Evolutionary conservation across 2,797 vertebrate species (phyloP), one percentile per base, ranked within the genome.

Genomic region (Hylomyscus alleni): DNA sequence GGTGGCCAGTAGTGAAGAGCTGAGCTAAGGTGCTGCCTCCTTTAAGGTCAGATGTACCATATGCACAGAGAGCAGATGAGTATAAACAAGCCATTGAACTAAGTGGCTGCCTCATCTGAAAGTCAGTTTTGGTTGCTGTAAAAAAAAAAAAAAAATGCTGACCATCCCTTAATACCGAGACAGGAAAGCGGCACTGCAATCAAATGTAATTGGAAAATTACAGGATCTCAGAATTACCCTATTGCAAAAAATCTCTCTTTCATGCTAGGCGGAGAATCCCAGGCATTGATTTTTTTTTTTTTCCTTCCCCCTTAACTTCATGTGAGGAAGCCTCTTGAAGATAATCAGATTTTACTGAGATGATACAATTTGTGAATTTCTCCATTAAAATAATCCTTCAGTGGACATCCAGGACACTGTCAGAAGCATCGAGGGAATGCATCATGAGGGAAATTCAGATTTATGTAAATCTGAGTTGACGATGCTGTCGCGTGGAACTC

Each of bases 181-280:
- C 75, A 91, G 95, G 90, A 95, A 96, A 94, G 92, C 73, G 60
- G 92, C 22, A 69, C 37, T 56, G 76, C 93, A 95, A 97, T 97
- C 96, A 97, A 89, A 94, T 10, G 20, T 94, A 96, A 97, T 88
- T 98, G 96, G 91, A 96, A 96, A 93, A 97, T 97, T 97, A 95
- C 15, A 95, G 92, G 93, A 94, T 91, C 69, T 95, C 85, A 72
- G 73, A 96, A 96, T 96, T 94, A 96, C 76, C 89, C 75, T 89
- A 89, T 60, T 90, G 91, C 89, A 95, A 95, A 96, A 94, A 94
- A 91, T 50, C 80, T 85, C 69, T 73, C 76, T 95, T 93, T 94
- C 37, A 83, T 93, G 96, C 82, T 62, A 94, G 86, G 84, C 58
- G 37, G 87, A 96, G 90, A 92, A 96, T 60, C 93, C 77, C 72